Evolutionary conservation across 2,113 vertebrate species (phyloP).

Genomic region (Meriones unguiculatus): DNA sequence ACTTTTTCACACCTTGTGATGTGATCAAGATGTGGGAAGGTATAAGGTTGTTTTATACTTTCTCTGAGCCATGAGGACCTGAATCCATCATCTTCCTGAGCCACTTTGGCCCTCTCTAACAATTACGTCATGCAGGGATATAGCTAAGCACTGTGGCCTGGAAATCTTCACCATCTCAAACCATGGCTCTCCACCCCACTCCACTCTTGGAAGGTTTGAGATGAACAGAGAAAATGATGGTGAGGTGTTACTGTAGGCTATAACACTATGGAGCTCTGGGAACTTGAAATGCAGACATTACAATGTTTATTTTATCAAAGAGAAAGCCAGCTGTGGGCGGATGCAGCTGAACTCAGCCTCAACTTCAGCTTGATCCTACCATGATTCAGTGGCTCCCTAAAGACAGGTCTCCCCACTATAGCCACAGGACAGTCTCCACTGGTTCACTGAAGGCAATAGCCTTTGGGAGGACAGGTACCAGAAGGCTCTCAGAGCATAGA

Average conservation of each 20-base stretch:
- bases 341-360: not conserved
- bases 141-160: not conserved
- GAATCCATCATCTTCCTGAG: not conserved
- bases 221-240: not conserved
- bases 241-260: not conserved
- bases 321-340: not conserved
- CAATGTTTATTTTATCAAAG: not conserved
- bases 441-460: not conserved
- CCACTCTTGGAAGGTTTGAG: not conserved
- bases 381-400: no score
- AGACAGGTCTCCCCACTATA: no score
- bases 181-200: not conserved
- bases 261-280: not conserved
- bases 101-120: not conserved
- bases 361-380: not conserved
- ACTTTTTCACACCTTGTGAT: not conserved
- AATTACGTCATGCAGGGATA: no score
- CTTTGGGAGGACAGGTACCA: not conserved
- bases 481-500: not conserved
- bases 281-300: not conserved
- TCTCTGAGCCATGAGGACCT: not conserved
- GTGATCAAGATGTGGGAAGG: not conserved
- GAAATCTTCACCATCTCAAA: not conserved
- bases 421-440: not conserved
- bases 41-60: not conserved